A percentile compares a stretch with the other conserved stretches of the same genome.
Evolutionary conservation across 1,140 invertebrate species (phyloP).

Genomic region (Chrysoperla carnea): DNA sequence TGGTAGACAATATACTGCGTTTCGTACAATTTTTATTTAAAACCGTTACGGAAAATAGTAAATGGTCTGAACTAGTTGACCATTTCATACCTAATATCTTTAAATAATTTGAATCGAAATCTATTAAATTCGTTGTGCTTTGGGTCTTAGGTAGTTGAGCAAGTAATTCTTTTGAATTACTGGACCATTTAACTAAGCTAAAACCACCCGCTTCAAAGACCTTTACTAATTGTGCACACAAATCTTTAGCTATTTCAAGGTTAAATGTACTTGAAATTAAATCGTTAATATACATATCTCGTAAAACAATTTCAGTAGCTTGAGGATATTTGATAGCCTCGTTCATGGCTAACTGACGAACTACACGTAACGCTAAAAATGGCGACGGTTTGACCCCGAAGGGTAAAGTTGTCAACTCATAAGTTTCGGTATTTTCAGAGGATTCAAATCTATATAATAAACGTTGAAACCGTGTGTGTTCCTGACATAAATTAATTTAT

Average conservation of each 20-base stretch:
- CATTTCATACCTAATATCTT: slow-evolving; percentile 6
- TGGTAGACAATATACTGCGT: too few relatives aligned
- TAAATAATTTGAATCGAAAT: slow-evolving; percentile 4
- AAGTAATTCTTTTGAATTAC: too few relatives aligned
- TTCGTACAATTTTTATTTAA: too few relatives aligned
- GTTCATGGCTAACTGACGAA: slow-evolving; percentile 12
- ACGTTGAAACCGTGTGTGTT: neutral
- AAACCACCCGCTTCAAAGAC: too few relatives aligned
- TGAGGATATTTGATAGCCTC: slow-evolving; percentile 5
- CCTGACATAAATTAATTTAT: too few relatives aligned
- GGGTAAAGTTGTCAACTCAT: too few relatives aligned
- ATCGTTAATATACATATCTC: slow-evolving; percentile 26
- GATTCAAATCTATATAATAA: neutral
- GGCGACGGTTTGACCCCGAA: too few relatives aligned
- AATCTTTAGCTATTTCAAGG: slow-evolving; percentile 1
- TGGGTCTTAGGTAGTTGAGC: too few relatives aligned
- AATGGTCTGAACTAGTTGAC: too few relatives aligned
- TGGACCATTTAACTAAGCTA: too few relatives aligned
- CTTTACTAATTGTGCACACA: slow-evolving; percentile 3
- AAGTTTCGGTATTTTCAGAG: neutral
- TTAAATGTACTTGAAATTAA: slow-evolving; percentile 13
- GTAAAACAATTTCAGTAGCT: slow-evolving; percentile 7
- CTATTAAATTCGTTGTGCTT: too few relatives aligned
- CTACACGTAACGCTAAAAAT: neutral
- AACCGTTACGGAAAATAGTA: too few relatives aligned